These are phyloP conservation scores for Bujurquina vittata DNA, from an alignment of 2,113 vertebrate genomes.

Conservation along the genomic window DNA sequence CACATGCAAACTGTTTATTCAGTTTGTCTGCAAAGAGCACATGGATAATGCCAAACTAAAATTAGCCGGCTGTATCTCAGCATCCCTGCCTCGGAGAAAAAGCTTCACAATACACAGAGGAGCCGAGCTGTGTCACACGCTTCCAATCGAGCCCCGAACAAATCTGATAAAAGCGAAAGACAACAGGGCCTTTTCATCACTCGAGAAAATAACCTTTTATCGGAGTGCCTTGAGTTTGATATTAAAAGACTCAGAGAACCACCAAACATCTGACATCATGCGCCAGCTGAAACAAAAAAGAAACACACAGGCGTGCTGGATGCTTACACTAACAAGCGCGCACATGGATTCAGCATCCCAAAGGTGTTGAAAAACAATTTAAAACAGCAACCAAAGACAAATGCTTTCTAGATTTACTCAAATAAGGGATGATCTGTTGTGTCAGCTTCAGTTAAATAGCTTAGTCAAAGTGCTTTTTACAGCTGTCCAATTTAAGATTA, in stretches of 20 bases:
- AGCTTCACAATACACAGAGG: conserved; percentile 62
- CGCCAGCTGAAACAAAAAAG: conserved; percentile 14
- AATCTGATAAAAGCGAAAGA: conserved; percentile 68
- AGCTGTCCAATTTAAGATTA: not conserved
- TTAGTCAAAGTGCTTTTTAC: not conserved
- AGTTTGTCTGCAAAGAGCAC: conserved; percentile 18
- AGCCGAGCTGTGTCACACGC: conserved; percentile 70
- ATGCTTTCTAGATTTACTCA: not conserved
- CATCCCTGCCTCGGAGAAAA: conserved; percentile 25
- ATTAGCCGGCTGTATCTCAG: conserved; percentile 40
- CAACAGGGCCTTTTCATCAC: conserved; percentile 68
- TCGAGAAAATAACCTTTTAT: conserved; percentile 56
- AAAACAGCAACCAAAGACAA: not conserved
- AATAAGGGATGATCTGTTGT: not conserved
- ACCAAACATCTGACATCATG: conserved; percentile 30
- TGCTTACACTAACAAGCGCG: not conserved
- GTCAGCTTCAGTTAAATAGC: too few species aligned
- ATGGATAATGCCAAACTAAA: conserved; percentile 53
- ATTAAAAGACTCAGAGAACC: conserved; percentile 54
- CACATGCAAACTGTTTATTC: conserved; percentile 4
- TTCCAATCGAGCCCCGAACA: conserved; percentile 60
- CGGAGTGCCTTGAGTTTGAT: conserved; percentile 58
- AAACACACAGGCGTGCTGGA: not conserved
- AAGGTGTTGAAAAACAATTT: not conserved
- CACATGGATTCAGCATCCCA: conserved; percentile 1